Base-by-base conservation (phyloP, 2,113 vertebrate species). In the Trogon surrucura region DNA sequence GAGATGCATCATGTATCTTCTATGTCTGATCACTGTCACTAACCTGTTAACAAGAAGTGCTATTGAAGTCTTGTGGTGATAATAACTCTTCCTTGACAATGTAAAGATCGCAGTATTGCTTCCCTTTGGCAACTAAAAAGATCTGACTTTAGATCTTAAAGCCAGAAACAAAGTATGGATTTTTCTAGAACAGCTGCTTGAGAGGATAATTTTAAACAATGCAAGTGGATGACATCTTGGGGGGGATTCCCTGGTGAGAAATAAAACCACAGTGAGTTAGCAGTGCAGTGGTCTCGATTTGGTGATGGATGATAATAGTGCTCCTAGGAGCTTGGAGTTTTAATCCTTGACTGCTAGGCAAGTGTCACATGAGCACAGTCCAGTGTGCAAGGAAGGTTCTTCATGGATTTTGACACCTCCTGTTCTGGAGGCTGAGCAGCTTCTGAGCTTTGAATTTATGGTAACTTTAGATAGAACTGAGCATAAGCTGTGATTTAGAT, bases 11-110 rank as follows among this genome's bases (percentile, higher is more conserved):
- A 41, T 41, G 13, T 79, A 38, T 83, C 62, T 60, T 90, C 80
- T 95, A 6, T 91, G 48, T 92, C 90, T 95, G 85, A 89, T 69
- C 86, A 4, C 23, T 41, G 78, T 80, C 82, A 89, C 62, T 95
- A 92, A 96, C 57, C 60, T 89, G 83, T 94, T 95, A 85, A 88
- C 53, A 57, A 29, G 50, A 94, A 92, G 65, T 66, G 62, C 80
- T 78, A 15, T 25, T 74, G 82, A 88, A 30, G 53, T 66, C 30
- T n/a, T 78, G 51, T 30, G 50, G 45, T 44, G 44, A 32, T 60
- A 60, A 83, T 13, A 38, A 29, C 62, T 78, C 92, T 80, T 69
- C 38, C 74, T 83, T 36, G 23, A 45, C 13, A 61, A 56, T 38
- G 62, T n/a, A 81, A 82, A 17, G 6, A 23, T 67, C 9, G 4